Base-by-base conservation (phyloP, 2,113 vertebrate genomes). In the Odocoileus hemionus region DNA sequence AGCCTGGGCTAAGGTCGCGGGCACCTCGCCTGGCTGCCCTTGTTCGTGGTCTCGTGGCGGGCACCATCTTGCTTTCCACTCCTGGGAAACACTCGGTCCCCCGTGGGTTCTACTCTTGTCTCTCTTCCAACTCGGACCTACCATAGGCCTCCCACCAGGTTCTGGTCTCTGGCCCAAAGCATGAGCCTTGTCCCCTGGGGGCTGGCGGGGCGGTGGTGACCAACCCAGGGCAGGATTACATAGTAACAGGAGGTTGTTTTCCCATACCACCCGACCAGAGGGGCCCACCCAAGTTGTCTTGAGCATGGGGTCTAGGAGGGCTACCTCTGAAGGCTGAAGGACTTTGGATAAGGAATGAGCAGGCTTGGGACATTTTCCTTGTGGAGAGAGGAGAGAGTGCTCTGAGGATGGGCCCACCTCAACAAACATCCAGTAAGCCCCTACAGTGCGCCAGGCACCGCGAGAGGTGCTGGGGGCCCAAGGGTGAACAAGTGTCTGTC, bases 201-300 rank as follows among this genome's bases (percentile, higher is more conserved):
- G 43, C 67, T 86, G 79, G 80, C 1, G 2, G 58, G 86, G 67
- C 93, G 88, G 94, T 87, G 95, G 93, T 94, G 91, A 97, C 92
- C 91, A 86, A 25, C 30, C 45, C 85, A 82, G 54, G 33, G 15
- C 45, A 58, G 92, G 94, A 98, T 97, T 89, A 96, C 78, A 95
- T 58, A 70, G 95, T 89, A 57, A 84, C 13, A 39, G 36, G 80
- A 97, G 64, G 39, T 39, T 82, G 60, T n/a, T 50, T 83, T 86
- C 82, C 92, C 70, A 89, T 4, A 50, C 80, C 6, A 25, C 15
- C 76, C 43, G 17, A 5, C 8, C 54, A 78, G 39, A 64, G 58
- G 86, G 85, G 94, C 95, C 96, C 91, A 94, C 97, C 93, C 96
- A 92, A 12, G 84, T n/a, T 84, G 57, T 76, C 55, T 33, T 74